Percentiles rank a stretch among this genome's conserved stretches.
These are phyloP conservation scores for Protodeltote pygarga DNA, from an alignment of 2,888 invertebrate genomes.

Conservation along the genomic window DNA sequence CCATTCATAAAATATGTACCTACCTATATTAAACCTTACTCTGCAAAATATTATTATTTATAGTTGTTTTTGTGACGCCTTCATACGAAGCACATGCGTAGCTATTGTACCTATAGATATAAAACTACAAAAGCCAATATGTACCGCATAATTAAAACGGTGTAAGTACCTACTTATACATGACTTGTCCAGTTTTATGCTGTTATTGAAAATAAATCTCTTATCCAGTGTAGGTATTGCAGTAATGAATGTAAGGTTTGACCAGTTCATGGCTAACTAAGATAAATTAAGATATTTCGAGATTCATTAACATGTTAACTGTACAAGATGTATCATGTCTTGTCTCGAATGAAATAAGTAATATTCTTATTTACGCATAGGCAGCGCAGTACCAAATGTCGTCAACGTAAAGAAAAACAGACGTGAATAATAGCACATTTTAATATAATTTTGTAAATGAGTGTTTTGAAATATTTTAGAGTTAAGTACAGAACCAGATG, in stretches of 20 bases:
- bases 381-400: too few species aligned
- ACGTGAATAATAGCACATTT: too few species aligned
- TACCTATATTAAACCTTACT: constrained; percentile 27
- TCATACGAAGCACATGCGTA: constrained; percentile 20
- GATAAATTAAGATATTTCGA: constrained; percentile 38
- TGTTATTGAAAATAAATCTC: constrained; percentile 35
- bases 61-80: constrained; percentile 14
- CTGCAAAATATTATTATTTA: constrained; percentile 34
- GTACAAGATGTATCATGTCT: too few species aligned
- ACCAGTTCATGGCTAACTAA: constrained; percentile 42
- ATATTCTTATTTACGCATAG: too few species aligned
- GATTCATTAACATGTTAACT: constrained; percentile 3
- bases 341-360: too few species aligned
- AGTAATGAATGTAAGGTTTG: constrained; percentile 37
- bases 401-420: too few species aligned
- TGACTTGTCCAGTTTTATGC: constrained; percentile 13
- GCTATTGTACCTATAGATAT: too few species aligned
- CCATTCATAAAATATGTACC: constrained; percentile 12
- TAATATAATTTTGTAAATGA: too few species aligned
- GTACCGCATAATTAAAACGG: constrained; percentile 12
- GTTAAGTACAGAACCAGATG: too few species aligned
- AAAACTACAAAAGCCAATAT: too few species aligned
- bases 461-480: too few species aligned
- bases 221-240: constrained; percentile 39
- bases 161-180: constrained; percentile 17